Evolutionary conservation across 2,888 invertebrate species (phyloP), one percentile per base, ranked within the genome.

Genomic region (Helicoverpa assulta): DNA sequence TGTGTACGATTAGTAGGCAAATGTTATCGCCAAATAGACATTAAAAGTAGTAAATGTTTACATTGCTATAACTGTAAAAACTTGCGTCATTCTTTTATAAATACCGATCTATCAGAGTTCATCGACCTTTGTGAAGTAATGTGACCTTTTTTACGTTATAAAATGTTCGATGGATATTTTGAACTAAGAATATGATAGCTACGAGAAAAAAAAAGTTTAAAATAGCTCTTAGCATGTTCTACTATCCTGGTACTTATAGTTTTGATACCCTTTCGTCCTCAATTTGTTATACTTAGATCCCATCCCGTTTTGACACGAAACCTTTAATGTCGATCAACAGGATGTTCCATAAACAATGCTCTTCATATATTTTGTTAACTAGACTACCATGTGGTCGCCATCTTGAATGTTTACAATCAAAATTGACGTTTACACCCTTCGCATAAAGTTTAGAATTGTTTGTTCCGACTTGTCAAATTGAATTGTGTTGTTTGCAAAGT

Each of bases 301-400:
- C 83, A 78, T 82, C 77, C 78, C 82, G 76, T 80, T 84, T 80
- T 71, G 76, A 78, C 84, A 85, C 87, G 83, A 84, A 84, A 79
- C 84, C 91, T 91, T 92, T 90, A 91, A 90, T 88, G 89, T 91
- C 92, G 83, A 88, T 94, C 94, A 92, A 86, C 92, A 89, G 87
- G 86, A 88, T 88, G 85, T 85, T 86, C 67, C 88, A 89, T 88
- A 91, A 93, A 91, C 93, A 92, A 92, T 91, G 85, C 85, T 90
- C 89, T 90, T 86, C 87, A 91, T 92, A 91, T 93, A 92, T 93
- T 93, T 91, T 88, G 91, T 92, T 92, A 92, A 92, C 93, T 91
- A 89, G 88, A 88, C 86, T 88, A 88, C 89, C 90, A 90, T 91
- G 87, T 92, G 90, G 88, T 76, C 75, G 73, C 82, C 83, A 81